Base-by-base conservation (phyloP, 2,797 vertebrate genomes). In the Arnoldichthys spilopterus region DNA sequence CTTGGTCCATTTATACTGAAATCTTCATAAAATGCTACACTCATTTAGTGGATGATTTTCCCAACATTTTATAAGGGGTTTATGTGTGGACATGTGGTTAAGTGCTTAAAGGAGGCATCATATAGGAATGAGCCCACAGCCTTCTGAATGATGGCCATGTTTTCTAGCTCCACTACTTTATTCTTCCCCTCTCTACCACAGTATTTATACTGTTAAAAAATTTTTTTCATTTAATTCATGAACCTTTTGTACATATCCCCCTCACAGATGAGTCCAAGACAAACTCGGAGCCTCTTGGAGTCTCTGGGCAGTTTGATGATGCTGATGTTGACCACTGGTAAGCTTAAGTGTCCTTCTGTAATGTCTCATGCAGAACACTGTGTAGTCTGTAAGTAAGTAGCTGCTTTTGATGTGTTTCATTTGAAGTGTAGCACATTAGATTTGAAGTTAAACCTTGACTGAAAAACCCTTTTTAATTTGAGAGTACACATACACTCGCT, bases 291-390 rank as follows among this genome's bases (percentile, higher is more conserved):
- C 28, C 47, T 53, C 61, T 56, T 22, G 24, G 47, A 20, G 96
- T 95, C 70, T 94, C 95, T 0, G 97, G 97, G 2, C 97, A 99
- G 87, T 99, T 99, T 89, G 97, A 99, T 80, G 97, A 99, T 0
- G 97, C 97, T 0, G 97, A 98, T 54, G 94, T 98, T 0, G 97
- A 98, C 66, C 97, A 98, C 91, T 99, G 95, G 97, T 93, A 86
- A 88, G 76, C 11, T 30, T 32, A 20, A 1, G 30, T 34, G 30
- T 18, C 11, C 0, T 32, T 24, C 12, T 5, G 5, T 66, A 12
- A 7, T 24, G 37, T 24, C 22, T 66, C 9, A 13, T 58, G 22
- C 11, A 56, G 2, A 22, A 26, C 5, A 56, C 11, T 22, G 51
- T 22, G 51, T 7, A 22, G n/a, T 22, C n/a, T 54, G 43, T 45